phyloP scores from a whole-genome alignment of 2,797 vertebrate species.

The Pantherophis vulpinus region DNA sequence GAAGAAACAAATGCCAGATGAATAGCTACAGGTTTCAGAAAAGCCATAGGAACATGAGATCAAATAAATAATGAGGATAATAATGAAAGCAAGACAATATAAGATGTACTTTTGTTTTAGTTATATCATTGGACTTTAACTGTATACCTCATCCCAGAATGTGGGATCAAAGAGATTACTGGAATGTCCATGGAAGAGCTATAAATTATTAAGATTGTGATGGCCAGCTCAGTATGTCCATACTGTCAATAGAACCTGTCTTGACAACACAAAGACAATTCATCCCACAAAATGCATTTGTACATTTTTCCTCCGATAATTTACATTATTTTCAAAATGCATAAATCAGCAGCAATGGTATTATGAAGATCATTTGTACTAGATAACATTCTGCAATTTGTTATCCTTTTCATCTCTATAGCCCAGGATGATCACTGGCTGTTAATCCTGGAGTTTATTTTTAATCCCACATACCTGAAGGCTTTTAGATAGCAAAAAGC shows the following conservation, averaged over 20 bases:
- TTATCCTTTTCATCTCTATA: background rate
- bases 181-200: background rate
- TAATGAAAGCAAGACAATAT: background rate
- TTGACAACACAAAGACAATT: background rate
- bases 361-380: background rate
- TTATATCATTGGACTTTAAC: background rate
- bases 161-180: background rate
- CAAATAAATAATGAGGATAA: background rate
- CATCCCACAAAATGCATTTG: background rate
- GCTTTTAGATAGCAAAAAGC: background rate
- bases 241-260: background rate
- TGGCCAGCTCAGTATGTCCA: background rate
- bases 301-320: background rate
- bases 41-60: background rate
- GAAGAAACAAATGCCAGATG: background rate
- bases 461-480: background rate
- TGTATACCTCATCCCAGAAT: too few species aligned
- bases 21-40: background rate
- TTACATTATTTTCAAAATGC: background rate
- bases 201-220: background rate
- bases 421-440: background rate
- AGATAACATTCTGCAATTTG: background rate
- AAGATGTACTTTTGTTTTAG: background rate
- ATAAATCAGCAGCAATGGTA: background rate
- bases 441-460: background rate